Evolutionary conservation across 1,140 invertebrate genomes (phyloP).

Genomic region (Stegodyphus mimosarum): DNA sequence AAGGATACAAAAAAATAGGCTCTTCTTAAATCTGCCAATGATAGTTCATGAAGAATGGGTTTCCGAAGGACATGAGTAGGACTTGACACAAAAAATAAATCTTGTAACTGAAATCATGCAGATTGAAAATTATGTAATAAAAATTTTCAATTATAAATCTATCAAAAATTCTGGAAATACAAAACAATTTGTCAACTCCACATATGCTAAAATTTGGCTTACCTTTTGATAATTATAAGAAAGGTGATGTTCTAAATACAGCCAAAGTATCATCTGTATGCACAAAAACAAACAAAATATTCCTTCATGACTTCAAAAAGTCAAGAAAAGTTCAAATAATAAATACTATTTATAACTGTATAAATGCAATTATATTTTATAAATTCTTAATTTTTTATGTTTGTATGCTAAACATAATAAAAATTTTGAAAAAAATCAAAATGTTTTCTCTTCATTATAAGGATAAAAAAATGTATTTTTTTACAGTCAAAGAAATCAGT

Average conservation of each 20-base stretch:
- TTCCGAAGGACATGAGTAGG: slow-evolving; percentile 19
- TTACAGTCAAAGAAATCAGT: not conserved
- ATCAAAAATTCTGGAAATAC: no score
- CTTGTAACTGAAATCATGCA: slow-evolving; percentile 23
- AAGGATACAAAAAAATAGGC: slow-evolving; percentile 76
- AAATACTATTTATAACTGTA: not conserved
- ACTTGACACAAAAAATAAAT: slow-evolving; percentile 37
- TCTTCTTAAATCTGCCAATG: slow-evolving; percentile 70
- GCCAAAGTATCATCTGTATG: slow-evolving; percentile 68
- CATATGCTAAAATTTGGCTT: not conserved
- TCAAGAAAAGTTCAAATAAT: not conserved
- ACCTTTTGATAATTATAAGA: slow-evolving; percentile 52
- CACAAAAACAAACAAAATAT: slow-evolving; percentile 71
- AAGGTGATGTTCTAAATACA: slow-evolving; percentile 67
- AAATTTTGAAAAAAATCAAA: not conserved
- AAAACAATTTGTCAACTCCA: no score
- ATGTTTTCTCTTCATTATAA: not conserved
- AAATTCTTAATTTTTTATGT: not conserved
- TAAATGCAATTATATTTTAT: no score
- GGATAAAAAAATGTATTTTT: no score
- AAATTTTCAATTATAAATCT: no score
- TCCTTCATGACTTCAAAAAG: slow-evolving; percentile 69
- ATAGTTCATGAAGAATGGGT: slow-evolving; percentile 60
- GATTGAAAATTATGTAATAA: no score
- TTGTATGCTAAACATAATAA: not conserved